These are phyloP conservation scores for Melipona bicolor DNA, from an alignment of 2,888 invertebrate genomes.

Conservation along the genomic window DNA sequence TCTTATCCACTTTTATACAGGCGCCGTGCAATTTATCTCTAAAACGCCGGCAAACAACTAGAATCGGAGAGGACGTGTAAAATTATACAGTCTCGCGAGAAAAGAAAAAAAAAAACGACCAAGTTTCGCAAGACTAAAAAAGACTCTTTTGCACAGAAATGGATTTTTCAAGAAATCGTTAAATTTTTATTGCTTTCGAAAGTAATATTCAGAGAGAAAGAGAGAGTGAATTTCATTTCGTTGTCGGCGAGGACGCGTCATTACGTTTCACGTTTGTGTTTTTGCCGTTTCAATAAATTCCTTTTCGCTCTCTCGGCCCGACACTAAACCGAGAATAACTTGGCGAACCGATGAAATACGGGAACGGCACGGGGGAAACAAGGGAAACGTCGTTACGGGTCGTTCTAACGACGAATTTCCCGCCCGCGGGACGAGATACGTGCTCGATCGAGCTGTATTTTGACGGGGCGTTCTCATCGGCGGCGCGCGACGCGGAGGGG, in stretches of 20 bases:
- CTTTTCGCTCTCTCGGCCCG: background rate
- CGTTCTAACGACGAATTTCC: conserved; percentile 32
- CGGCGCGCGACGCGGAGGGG: conserved; percentile 12
- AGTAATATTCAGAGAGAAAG: too few species aligned
- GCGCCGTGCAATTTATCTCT: background rate
- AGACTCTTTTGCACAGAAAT: too few species aligned
- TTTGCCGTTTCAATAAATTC: background rate
- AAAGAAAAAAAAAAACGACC: background rate
- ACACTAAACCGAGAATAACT: conserved; percentile 4
- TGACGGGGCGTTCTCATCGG: conserved; percentile 44
- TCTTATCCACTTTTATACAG: too few species aligned
- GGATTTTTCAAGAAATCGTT: too few species aligned
- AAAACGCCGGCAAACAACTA: background rate
- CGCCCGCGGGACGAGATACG: conserved; percentile 16
- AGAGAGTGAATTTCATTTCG: background rate
- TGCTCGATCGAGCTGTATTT: conserved; percentile 12
- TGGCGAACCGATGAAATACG: background rate
- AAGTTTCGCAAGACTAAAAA: background rate
- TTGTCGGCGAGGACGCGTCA: background rate
- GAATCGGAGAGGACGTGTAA: background rate
- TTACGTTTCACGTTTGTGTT: background rate
- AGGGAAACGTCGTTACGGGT: background rate
- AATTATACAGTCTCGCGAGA: background rate
- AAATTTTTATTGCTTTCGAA: too few species aligned
- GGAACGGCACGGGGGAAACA: background rate